Percentiles rank a stretch among this genome's conserved stretches.
Conservation (phyloP, 2,888 invertebrate species). For the Drosophila nigricruria region DNA sequence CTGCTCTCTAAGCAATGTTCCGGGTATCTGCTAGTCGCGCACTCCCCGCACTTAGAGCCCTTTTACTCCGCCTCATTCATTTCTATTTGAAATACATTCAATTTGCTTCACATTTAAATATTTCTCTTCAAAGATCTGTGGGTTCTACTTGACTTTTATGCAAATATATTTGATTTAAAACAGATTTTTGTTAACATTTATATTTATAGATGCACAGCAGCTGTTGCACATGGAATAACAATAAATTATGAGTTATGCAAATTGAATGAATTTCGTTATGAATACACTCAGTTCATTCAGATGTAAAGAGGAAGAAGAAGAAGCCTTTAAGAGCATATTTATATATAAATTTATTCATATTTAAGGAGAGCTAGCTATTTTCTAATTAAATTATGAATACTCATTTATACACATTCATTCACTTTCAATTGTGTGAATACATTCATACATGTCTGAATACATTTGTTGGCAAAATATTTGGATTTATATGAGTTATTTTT, state of each 20-base stretch:
- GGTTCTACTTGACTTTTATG: constrained; percentile 1
- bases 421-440: neutral
- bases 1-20: neutral
- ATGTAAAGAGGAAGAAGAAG: neutral
- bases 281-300: constrained; percentile 3
- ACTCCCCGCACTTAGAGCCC: neutral
- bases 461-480: constrained; percentile 10
- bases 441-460: constrained; percentile 2
- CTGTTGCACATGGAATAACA: neutral
- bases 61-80: neutral
- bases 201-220: constrained; percentile 1
- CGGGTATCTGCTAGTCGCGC: neutral
- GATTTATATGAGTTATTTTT: neutral
- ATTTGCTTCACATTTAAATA: constrained; percentile 1
- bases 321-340: neutral
- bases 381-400: neutral
- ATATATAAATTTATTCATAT: neutral
- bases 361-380: neutral
- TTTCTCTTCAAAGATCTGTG: neutral
- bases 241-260: constrained; percentile 2
- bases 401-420: neutral
- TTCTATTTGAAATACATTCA: neutral
- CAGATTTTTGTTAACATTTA: neutral
- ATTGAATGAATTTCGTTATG: neutral
- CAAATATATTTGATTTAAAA: constrained; percentile 8